Percentiles rank a stretch among this genome's conserved stretches.
Conservation (phyloP, 2,113 vertebrate genomes). For the Gracilinanus agilis region DNA sequence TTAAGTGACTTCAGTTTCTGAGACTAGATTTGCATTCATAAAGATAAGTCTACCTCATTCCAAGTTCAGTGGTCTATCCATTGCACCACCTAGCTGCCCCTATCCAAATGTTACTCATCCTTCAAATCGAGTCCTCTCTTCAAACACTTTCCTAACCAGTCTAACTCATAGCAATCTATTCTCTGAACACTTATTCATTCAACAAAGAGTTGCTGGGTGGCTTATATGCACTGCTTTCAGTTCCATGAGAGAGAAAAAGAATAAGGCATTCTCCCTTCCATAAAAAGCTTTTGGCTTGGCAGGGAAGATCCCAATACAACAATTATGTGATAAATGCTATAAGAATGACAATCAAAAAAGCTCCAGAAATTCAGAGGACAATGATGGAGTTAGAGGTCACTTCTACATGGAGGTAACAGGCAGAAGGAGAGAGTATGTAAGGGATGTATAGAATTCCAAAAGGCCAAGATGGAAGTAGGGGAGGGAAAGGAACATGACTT, state of each 20-base stretch:
- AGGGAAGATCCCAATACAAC: background rate
- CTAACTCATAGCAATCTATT: conserved; percentile 51
- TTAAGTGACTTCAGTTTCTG: no score
- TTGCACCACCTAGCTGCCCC: background rate
- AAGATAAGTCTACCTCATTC: no score
- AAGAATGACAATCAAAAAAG: conserved; percentile 7
- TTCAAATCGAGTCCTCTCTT: background rate
- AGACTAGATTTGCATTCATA: no score
- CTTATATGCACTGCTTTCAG: background rate
- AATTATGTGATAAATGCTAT: background rate
- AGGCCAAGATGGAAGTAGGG: background rate
- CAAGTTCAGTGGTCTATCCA: no score
- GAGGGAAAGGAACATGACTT: background rate
- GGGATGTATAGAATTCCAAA: background rate
- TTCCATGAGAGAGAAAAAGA: background rate
- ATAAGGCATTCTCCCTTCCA: background rate
- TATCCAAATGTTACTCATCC: conserved; percentile 19
- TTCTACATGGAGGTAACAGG: background rate
- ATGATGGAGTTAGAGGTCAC: background rate
- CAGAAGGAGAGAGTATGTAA: background rate
- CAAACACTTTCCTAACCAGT: conserved; percentile 24
- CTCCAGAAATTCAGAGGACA: background rate
- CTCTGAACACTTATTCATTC: background rate
- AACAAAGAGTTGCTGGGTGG: background rate
- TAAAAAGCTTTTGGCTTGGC: background rate